phyloP scores from a whole-genome alignment of 2,797 vertebrate genomes.

The Danio jaintianensis region DNA sequence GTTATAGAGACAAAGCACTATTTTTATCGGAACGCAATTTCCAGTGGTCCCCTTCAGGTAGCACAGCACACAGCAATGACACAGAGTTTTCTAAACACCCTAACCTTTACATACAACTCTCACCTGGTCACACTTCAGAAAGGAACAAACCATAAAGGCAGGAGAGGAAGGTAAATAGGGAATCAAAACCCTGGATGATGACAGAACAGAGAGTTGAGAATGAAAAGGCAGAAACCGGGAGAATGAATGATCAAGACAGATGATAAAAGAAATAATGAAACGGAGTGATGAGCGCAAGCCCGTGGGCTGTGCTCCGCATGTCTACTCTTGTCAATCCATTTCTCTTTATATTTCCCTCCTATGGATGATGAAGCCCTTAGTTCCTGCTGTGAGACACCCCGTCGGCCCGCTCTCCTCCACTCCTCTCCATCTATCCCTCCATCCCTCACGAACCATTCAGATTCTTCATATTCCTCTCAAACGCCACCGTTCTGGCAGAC shows the following conservation, averaged over 20 bases:
- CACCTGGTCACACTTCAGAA: background rate
- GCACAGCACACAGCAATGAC: constrained; percentile 69
- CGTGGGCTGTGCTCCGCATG: background rate
- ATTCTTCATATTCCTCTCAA: constrained; percentile 23
- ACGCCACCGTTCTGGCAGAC: background rate
- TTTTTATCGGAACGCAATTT: constrained; percentile 82
- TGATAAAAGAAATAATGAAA: constrained; percentile 14
- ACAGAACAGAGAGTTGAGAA: background rate
- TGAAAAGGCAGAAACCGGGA: background rate
- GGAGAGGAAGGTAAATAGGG: constrained; percentile 1
- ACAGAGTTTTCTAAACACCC: constrained; percentile 69
- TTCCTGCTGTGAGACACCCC: constrained; percentile 18
- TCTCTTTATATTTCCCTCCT: constrained; percentile 6
- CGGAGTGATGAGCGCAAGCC: background rate
- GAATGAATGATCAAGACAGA: constrained; percentile 7
- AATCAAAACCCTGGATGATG: background rate
- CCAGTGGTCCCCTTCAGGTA: constrained; percentile 77
- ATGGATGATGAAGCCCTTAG: constrained; percentile 20
- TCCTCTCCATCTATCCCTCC: background rate
- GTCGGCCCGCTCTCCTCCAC: background rate
- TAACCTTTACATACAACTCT: constrained; percentile 65
- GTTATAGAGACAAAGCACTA: constrained; percentile 72
- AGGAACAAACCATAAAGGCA: constrained; percentile 7
- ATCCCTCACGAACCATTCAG: constrained; percentile 51
- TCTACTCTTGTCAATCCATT: constrained; percentile 22